Evolutionary conservation across 2,888 invertebrate species (phyloP).

Genomic region (Diaperis boleti): DNA sequence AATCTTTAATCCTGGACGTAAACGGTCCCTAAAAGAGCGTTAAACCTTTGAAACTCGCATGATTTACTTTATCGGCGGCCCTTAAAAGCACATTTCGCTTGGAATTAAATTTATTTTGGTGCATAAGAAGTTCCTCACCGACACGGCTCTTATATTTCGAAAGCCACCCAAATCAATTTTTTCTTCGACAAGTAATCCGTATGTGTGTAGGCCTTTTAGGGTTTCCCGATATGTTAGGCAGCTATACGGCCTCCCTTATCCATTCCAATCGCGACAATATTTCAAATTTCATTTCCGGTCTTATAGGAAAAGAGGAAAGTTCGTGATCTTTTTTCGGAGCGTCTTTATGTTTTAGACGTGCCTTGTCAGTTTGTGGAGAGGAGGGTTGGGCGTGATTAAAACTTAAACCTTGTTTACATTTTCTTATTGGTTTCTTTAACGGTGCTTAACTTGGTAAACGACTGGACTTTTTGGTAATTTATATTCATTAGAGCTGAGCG

Average conservation of each 20-base stretch:
- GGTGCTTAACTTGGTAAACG: slow-evolving; percentile 28
- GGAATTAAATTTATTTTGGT: slow-evolving; percentile 33
- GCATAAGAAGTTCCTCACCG: slow-evolving; percentile 23
- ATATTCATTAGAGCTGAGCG: slow-evolving; percentile 33
- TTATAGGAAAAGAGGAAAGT: slow-evolving; percentile 19
- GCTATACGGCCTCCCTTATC: slow-evolving; percentile 12
- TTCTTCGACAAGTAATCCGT: slow-evolving; percentile 26
- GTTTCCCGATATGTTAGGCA: slow-evolving; percentile 21
- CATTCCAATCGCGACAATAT: slow-evolving; percentile 19
- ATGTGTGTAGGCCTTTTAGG: slow-evolving; percentile 6
- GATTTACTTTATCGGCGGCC: slow-evolving; percentile 23
- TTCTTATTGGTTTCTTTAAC: slow-evolving; percentile 35
- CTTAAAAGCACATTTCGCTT: slow-evolving; percentile 8
- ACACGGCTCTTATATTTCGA: slow-evolving; percentile 6
- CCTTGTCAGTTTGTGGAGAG: slow-evolving; percentile 18
- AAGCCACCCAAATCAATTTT: slow-evolving; percentile 15
- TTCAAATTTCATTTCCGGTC: slow-evolving; percentile 23
- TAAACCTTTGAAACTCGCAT: slow-evolving; percentile 17
- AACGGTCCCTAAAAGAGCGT: slow-evolving; percentile 10
- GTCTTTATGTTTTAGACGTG: slow-evolving; percentile 30
- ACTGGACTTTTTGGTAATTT: slow-evolving; percentile 32
- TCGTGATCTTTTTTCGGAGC: slow-evolving; percentile 12
- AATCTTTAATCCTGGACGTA: slow-evolving; percentile 7
- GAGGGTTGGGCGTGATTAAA: slow-evolving; percentile 24
- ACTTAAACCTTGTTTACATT: slow-evolving; percentile 35